Percentiles rank a stretch among this genome's conserved stretches.
Evolutionary conservation across 2,888 invertebrate species (phyloP).

Genomic region (Endomychus coccineus): DNA sequence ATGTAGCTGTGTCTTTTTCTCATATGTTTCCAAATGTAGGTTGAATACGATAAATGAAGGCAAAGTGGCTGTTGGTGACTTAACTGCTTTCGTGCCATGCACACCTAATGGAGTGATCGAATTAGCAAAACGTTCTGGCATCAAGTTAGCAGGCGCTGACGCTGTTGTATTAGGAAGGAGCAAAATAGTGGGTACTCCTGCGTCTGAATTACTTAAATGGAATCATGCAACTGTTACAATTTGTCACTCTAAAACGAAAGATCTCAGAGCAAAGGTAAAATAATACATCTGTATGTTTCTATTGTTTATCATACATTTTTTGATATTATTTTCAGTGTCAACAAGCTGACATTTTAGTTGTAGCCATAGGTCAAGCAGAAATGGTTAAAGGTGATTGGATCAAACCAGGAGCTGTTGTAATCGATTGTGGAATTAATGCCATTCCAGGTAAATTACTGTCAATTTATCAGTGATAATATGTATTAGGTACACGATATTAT

Average conservation of each 20-base stretch:
- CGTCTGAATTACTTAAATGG: slow-evolving; percentile 91
- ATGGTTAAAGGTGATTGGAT: slow-evolving; percentile 94
- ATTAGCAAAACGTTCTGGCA: slow-evolving; percentile 74
- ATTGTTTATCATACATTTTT: background rate
- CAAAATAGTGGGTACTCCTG: slow-evolving; percentile 96
- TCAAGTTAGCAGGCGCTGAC: slow-evolving; percentile 68
- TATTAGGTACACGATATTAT: slow-evolving; percentile 1
- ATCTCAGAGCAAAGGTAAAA: slow-evolving; percentile 66
- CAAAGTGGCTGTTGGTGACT: slow-evolving; percentile 80
- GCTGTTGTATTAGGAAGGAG: slow-evolving; percentile 95
- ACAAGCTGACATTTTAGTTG: slow-evolving; percentile 92
- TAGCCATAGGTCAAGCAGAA: slow-evolving; percentile 85
- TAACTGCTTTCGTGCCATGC: slow-evolving; percentile 88
- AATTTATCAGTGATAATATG: background rate
- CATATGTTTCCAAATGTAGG: too few species aligned
- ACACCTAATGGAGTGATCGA: slow-evolving; percentile 95
- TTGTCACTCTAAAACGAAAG: slow-evolving; percentile 90
- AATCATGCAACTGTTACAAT: slow-evolving; percentile 94
- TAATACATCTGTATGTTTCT: slow-evolving; percentile 3
- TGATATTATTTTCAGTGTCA: slow-evolving; percentile 38
- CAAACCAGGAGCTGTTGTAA: slow-evolving; percentile 95
- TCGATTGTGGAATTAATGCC: slow-evolving; percentile 96
- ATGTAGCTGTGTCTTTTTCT: too few species aligned
- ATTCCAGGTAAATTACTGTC: slow-evolving; percentile 66
- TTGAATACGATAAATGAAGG: slow-evolving; percentile 92